Conservation (phyloP, 2,888 invertebrate species). For the Dendrolimus houi region DNA sequence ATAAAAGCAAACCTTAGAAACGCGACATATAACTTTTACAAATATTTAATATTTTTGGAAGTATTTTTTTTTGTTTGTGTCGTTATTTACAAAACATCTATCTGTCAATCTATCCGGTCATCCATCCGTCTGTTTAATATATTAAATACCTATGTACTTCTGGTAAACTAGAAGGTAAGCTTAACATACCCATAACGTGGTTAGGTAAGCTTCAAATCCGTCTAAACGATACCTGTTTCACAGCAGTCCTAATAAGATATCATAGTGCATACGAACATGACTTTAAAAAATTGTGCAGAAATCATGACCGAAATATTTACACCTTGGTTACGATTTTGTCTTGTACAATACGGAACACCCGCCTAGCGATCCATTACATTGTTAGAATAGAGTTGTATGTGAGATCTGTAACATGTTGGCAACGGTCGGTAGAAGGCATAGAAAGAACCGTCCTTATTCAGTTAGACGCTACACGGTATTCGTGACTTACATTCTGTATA, state of each 20-base stretch:
- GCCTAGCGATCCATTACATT: constrained; percentile 2
- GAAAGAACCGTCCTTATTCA: constrained; percentile 55
- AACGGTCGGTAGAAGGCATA: constrained; percentile 38
- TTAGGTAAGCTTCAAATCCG: no score
- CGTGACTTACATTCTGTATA: constrained; percentile 75
- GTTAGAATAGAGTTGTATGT: constrained; percentile 52
- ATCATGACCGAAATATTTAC: no score
- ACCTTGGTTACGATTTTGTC: no score
- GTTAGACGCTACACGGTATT: constrained; percentile 65
- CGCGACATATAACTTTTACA: background rate
- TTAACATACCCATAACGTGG: no score
- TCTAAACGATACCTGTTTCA: no score
- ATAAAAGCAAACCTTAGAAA: background rate
- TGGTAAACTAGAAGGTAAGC: no score
- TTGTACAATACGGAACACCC: background rate
- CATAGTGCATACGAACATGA: no score
- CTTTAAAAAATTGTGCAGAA: no score
- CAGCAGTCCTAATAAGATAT: no score
- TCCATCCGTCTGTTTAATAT: no score
- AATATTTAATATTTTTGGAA: background rate
- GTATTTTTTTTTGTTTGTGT: background rate
- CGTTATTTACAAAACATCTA: background rate
- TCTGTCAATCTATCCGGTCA: no score
- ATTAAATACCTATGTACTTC: no score
- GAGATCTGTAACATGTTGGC: constrained; percentile 32